Conservation (phyloP, 2,113 vertebrate species). For the Chaetorhynchus papuensis region DNA sequence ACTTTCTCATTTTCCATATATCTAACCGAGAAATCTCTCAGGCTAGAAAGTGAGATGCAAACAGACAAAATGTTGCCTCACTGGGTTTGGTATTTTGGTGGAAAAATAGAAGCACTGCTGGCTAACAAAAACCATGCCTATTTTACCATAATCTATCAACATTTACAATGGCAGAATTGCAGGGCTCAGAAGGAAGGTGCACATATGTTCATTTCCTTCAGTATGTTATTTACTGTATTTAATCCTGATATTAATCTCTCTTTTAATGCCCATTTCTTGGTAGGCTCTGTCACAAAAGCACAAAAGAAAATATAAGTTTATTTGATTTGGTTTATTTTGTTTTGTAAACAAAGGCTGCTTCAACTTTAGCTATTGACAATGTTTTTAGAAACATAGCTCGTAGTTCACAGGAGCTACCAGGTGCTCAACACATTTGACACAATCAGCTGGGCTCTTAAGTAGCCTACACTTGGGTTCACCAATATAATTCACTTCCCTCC, state of each 20-base stretch:
- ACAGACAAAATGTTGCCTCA: background rate
- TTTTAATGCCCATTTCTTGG: background rate
- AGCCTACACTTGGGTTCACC: background rate
- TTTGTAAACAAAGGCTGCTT: background rate
- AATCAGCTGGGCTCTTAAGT: background rate
- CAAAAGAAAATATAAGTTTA: background rate
- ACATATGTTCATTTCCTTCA: fast-evolving
- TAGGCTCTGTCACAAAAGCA: background rate
- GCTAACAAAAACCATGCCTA: background rate
- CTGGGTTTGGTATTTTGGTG: background rate
- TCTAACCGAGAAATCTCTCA: background rate
- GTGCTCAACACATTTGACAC: background rate
- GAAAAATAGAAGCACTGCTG: background rate
- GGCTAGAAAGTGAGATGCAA: background rate
- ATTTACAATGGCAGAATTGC: background rate
- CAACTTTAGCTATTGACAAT: background rate
- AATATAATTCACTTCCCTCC: background rate
- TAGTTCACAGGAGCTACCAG: background rate
- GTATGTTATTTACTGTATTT: background rate
- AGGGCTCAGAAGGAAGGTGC: background rate
- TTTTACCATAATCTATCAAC: background rate
- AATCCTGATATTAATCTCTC: background rate
- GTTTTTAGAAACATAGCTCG: background rate
- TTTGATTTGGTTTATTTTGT: background rate
- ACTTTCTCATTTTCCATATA: background rate